These are phyloP conservation scores for Clytia hemisphaerica DNA, from an alignment of 30 jellyfish, hydroid and myxozoan species.

Conservation along the genomic window DNA sequence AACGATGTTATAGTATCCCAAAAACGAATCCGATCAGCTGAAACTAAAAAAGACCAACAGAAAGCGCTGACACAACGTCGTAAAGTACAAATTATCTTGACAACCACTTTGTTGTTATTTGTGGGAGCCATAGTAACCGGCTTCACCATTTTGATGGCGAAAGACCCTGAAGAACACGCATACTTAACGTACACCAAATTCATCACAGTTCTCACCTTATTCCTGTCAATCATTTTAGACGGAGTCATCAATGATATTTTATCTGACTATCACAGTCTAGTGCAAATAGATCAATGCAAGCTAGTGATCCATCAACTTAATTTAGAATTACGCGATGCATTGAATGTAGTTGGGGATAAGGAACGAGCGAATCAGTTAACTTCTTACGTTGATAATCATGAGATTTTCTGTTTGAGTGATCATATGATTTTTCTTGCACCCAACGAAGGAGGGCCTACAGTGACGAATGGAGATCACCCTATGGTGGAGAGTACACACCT, in stretches of 20 bases:
- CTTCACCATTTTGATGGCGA: neutral
- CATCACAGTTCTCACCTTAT: neutral
- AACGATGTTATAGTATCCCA: neutral
- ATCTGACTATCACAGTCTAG: neutral
- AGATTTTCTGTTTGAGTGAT: too few relatives aligned
- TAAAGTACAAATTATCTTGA: neutral
- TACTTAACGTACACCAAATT: conserved; percentile 3
- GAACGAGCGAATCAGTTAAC: too few relatives aligned
- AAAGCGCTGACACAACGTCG: neutral
- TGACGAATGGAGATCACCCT: too few relatives aligned
- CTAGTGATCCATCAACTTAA: neutral
- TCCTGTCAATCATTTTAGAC: neutral
- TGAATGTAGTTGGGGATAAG: neutral
- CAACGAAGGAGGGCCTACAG: too few relatives aligned
- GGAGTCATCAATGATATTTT: conserved; percentile 5
- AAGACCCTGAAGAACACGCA: neutral
- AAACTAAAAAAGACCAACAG: neutral
- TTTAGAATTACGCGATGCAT: neutral
- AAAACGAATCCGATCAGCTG: neutral
- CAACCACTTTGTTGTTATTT: neutral
- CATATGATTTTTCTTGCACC: too few relatives aligned
- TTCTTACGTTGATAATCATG: too few relatives aligned
- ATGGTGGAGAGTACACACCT: too few relatives aligned
- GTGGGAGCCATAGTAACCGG: neutral
- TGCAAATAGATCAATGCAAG: conserved; percentile 4